A percentile compares a stretch with the other conserved stretches of the same genome.
phyloP scores from a whole-genome alignment of 2,888 invertebrate genomes.

The Noctua janthina region DNA sequence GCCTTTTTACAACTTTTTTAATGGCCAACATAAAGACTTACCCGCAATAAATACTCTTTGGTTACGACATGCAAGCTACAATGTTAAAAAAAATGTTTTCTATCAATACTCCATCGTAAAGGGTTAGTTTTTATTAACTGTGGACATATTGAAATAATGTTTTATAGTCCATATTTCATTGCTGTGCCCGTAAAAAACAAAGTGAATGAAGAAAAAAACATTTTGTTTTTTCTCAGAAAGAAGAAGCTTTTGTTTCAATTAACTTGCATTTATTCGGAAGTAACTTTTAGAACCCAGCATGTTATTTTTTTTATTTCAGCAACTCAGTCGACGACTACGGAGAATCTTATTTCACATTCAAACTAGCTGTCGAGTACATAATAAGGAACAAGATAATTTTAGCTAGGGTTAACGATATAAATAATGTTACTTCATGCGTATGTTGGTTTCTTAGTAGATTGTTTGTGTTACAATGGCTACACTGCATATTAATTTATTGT shows the following conservation, averaged over 20 bases:
- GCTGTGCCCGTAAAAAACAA: conserved; percentile 39
- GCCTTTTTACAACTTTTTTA: conserved; percentile 65
- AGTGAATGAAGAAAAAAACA: conserved; percentile 5
- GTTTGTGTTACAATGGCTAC: neutral
- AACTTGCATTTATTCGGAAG: conserved; percentile 3
- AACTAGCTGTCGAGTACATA: neutral
- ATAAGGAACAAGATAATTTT: neutral
- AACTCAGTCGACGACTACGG: neutral
- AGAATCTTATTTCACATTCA: neutral
- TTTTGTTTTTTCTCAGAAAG: neutral
- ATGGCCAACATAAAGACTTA: conserved; percentile 65
- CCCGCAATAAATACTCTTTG: conserved; percentile 66
- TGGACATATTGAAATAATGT: conserved; percentile 62
- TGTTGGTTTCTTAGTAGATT: neutral
- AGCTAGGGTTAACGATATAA: neutral
- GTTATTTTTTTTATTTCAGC: neutral
- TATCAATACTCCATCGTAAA: conserved; percentile 56
- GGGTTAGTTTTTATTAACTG: conserved; percentile 63
- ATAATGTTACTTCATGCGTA: too few species aligned
- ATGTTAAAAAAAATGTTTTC: conserved; percentile 60
- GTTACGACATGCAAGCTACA: conserved; percentile 59
- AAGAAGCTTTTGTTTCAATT: conserved; percentile 6
- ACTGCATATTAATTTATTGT: neutral
- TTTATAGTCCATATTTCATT: conserved; percentile 61
- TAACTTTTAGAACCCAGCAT: neutral